Evolutionary conservation across 2,797 vertebrate genomes (phyloP).

Genomic region (Sebastes ruberrimus): DNA sequence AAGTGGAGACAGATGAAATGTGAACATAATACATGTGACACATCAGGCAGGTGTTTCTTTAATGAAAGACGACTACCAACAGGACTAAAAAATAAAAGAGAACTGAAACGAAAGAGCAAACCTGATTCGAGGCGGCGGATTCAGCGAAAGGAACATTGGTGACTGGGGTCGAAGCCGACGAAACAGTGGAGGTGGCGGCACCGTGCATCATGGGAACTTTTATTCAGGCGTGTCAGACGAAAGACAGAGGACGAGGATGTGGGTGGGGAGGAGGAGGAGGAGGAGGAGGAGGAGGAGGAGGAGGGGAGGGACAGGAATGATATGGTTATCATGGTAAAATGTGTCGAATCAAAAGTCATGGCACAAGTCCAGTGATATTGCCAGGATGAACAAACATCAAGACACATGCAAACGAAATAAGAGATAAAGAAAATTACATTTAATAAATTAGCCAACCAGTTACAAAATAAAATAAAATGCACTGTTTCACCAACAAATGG

Average conservation of each 20-base stretch:
- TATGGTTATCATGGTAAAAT: slow-evolving; percentile 91
- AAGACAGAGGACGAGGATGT: slow-evolving; percentile 88
- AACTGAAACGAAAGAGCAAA: slow-evolving; percentile 95
- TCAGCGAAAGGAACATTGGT: slow-evolving; percentile 98
- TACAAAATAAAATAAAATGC: slow-evolving; percentile 55
- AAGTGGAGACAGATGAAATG: slow-evolving; percentile 62
- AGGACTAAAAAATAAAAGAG: slow-evolving; percentile 81
- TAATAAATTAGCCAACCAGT: slow-evolving; percentile 47
- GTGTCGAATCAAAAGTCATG: slow-evolving; percentile 90
- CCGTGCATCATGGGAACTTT: slow-evolving; percentile 99
- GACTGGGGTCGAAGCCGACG: slow-evolving; percentile 96
- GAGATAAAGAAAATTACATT: slow-evolving; percentile 26
- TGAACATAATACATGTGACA: slow-evolving; percentile 44
- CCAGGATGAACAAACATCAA: slow-evolving; percentile 88
- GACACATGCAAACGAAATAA: slow-evolving; percentile 88
- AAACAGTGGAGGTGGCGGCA: slow-evolving; percentile 97
- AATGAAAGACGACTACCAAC: slow-evolving; percentile 57
- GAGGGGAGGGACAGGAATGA: slow-evolving; percentile 88
- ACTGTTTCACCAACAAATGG: slow-evolving; percentile 52
- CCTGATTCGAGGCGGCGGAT: slow-evolving; percentile 97
- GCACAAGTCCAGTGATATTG: slow-evolving; percentile 92
- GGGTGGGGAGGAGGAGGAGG: slow-evolving; percentile 71
- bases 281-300: slow-evolving; percentile 72
- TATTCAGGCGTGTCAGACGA: slow-evolving; percentile 95
- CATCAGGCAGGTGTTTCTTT: slow-evolving; percentile 31